phyloP scores from a whole-genome alignment of 2,888 invertebrate genomes.

The Linyphia triangularis region DNA sequence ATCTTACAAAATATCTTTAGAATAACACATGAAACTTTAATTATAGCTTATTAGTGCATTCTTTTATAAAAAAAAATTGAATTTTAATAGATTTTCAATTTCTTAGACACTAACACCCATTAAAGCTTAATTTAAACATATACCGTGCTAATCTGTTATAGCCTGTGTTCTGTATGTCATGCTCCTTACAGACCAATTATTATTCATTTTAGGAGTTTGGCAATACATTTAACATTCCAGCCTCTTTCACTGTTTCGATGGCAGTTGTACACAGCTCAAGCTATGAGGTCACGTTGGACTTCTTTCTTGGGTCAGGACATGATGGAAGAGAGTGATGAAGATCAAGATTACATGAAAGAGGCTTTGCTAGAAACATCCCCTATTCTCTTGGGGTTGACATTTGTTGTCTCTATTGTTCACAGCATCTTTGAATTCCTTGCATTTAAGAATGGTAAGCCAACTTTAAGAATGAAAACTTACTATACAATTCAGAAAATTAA shows the following conservation, averaged over 20 bases:
- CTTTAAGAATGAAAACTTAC: too few relatives aligned
- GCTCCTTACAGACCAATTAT: neutral
- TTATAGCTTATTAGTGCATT: too few relatives aligned
- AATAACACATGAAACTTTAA: too few relatives aligned
- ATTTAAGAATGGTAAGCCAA: conserved; percentile 95
- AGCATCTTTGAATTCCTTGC: conserved; percentile 98
- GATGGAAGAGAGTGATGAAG: conserved; percentile 83
- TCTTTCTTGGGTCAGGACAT: conserved; percentile 85
- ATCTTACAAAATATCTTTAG: too few relatives aligned
- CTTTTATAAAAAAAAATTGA: too few relatives aligned
- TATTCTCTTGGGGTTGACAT: conserved; percentile 93
- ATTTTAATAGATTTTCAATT: too few relatives aligned
- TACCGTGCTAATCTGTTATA: too few relatives aligned
- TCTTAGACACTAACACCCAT: too few relatives aligned
- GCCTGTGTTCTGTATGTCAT: too few relatives aligned
- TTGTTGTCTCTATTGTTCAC: conserved; percentile 95
- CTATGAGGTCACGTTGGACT: conserved; percentile 91
- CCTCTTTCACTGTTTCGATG: conserved; percentile 97
- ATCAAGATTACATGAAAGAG: conserved; percentile 86
- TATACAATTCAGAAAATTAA: too few relatives aligned
- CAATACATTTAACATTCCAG: conserved; percentile 84
- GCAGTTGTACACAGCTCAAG: conserved; percentile 98
- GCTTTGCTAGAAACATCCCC: conserved; percentile 98
- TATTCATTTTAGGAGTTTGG: conserved; percentile 81
- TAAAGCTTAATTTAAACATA: too few relatives aligned